A percentile compares a stretch with the other conserved stretches of the same genome.
phyloP scores from a whole-genome alignment of 2,113 vertebrate species.

The Hippotragus niger region DNA sequence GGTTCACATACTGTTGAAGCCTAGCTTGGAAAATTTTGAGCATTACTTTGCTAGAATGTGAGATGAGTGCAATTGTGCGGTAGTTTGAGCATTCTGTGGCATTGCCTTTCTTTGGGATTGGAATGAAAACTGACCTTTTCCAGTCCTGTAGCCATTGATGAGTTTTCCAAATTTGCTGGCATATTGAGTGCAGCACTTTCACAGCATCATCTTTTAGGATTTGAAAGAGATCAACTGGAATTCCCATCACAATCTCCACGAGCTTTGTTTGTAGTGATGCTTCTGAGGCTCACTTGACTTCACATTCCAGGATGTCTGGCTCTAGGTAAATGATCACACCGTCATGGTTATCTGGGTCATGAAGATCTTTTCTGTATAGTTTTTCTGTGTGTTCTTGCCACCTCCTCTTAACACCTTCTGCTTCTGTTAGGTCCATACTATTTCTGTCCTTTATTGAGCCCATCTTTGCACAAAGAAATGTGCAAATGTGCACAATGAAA shows the following conservation, averaged over 20 bases:
- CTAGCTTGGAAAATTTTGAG: background rate
- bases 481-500: no score
- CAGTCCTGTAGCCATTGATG: background rate
- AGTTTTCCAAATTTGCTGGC: background rate
- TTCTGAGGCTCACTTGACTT: background rate
- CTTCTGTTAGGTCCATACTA: background rate
- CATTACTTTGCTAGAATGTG: background rate
- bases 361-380: background rate
- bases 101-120: background rate
- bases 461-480: background rate
- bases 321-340: background rate
- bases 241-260: background rate
- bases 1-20: background rate
- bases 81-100: background rate
- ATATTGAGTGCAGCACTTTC: background rate
- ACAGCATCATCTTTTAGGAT: background rate
- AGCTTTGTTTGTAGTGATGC: background rate
- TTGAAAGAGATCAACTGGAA: background rate
- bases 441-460: background rate
- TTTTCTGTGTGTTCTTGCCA: background rate
- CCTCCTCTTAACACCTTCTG: background rate
- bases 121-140: background rate
- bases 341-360: background rate
- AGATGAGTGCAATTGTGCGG: background rate
- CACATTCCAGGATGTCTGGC: background rate